Conservation (phyloP, 1,140 invertebrate species). For the Agrilus planipennis region DNA sequence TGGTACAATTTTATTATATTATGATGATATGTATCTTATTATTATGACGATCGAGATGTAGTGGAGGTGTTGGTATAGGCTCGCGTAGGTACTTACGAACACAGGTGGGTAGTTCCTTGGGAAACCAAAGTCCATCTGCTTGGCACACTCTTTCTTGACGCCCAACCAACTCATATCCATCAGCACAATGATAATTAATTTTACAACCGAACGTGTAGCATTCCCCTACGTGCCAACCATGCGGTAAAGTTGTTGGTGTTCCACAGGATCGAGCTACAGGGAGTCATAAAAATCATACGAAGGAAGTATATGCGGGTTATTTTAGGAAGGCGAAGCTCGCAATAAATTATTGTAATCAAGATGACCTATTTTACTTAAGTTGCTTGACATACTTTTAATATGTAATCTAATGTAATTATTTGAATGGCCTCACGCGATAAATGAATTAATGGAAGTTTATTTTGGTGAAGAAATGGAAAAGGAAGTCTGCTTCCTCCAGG, state of each 20-base stretch:
- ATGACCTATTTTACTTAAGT: no score
- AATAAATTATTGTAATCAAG: no score
- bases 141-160: conserved; percentile 71
- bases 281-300: no score
- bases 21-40: not conserved
- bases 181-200: conserved; percentile 84
- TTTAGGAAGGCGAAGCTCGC: no score
- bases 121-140: conserved; percentile 79
- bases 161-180: conserved; percentile 84
- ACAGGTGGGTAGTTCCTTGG: conserved; percentile 79
- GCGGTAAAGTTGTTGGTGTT: conserved; percentile 72
- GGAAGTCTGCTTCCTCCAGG: no score
- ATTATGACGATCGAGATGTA: not conserved
- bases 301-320: no score
- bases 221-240: conserved; percentile 84
- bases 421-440: no score
- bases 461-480: no score
- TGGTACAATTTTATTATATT: no score
- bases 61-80: not conserved
- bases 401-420: no score
- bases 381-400: no score
- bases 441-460: no score
- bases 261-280: conserved; percentile 73
- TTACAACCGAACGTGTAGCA: conserved; percentile 85
- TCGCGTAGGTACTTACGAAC: conserved; percentile 51